A percentile compares a stretch with the other conserved stretches of the same genome.
Evolutionary conservation across 1,140 invertebrate species (phyloP).

Genomic region (Helicoverpa armigera): DNA sequence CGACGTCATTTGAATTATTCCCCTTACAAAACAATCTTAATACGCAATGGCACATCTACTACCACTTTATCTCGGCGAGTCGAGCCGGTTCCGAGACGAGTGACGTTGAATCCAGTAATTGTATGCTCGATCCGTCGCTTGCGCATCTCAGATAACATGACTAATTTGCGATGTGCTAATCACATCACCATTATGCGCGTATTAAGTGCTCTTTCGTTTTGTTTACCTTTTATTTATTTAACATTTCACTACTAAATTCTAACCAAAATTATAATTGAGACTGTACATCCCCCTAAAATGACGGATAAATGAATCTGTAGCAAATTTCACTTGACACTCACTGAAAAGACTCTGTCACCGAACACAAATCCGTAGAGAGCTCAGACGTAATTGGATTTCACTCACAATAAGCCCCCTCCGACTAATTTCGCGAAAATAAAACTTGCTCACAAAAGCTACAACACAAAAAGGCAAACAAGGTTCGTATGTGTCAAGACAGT

Average conservation of each 20-base stretch:
- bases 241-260: neutral
- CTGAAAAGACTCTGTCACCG: constrained; percentile 51
- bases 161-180: constrained; percentile 63
- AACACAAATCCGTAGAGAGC: constrained; percentile 54
- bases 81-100: constrained; percentile 43
- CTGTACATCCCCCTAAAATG: neutral
- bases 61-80: constrained; percentile 47
- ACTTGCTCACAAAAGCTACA: constrained; percentile 77
- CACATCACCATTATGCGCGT: constrained; percentile 40
- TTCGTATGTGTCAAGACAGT: constrained; percentile 80
- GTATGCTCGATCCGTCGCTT: constrained; percentile 52
- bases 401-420: constrained; percentile 66
- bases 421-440: constrained; percentile 75
- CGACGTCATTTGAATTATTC: constrained; percentile 48
- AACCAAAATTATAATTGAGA: neutral
- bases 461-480: constrained; percentile 71
- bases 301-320: constrained; percentile 2
- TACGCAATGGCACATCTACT: constrained; percentile 51
- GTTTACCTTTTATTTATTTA: constrained; percentile 24
- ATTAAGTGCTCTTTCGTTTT: constrained; percentile 17
- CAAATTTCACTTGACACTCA: constrained; percentile 48
- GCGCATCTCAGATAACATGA: constrained; percentile 57
- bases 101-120: constrained; percentile 54
- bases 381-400: constrained; percentile 66
- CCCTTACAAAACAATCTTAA: constrained; percentile 51